Base-by-base conservation (phyloP, 92 coral and sea anemone species). In the Epizoanthus fatuus region DNA sequence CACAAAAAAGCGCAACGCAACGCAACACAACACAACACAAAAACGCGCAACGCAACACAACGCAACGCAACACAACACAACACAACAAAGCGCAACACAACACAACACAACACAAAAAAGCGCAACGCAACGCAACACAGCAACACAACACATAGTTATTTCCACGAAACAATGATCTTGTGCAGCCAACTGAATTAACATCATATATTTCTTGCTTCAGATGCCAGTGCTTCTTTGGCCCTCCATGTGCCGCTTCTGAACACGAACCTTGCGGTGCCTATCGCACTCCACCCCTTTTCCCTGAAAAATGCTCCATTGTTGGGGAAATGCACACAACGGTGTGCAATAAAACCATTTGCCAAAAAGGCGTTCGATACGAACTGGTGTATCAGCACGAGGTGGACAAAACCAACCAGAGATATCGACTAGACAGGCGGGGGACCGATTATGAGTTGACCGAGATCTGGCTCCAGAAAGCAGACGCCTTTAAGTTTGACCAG, bases 161-260 rank as follows among this genome's bases (percentile, higher is more conserved):
- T 42, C 47, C 47, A 42, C 5, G 0, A 42, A 42, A 7, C 5
- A 42, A 42, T 22, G 25, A 22, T 42, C 7, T 44, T 44, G 49
- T 44, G 10, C 49, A 44, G 8, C 49, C 9, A 44, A 44, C 49
- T 44, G 49, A 44, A 44, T 44, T 42, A 44, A 44, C 49, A 8
- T 44, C 49, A 44, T 0, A 44, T 64, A 8, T 32, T 29, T 32
- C 7, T n/a, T 7, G n/a, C 3, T 29, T 38, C 51, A 76, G 81
- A 17, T 76, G 81, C 25, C 15, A 25, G 57, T 76, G 81, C 22
- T 76, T 76, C 49, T 76, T 57, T 17, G 81, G 81, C 35, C 81
- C 81, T 4, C 54, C 69, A 4, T 76, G 81, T 20, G 69, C 68
- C 7, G 14, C 40, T 13, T n/a, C 56, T 1, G 69, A 59, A 8